A percentile compares a stretch with the other conserved stretches of the same genome.
Conservation (phyloP, 2,113 vertebrate species). For the Semnornis frantzii region DNA sequence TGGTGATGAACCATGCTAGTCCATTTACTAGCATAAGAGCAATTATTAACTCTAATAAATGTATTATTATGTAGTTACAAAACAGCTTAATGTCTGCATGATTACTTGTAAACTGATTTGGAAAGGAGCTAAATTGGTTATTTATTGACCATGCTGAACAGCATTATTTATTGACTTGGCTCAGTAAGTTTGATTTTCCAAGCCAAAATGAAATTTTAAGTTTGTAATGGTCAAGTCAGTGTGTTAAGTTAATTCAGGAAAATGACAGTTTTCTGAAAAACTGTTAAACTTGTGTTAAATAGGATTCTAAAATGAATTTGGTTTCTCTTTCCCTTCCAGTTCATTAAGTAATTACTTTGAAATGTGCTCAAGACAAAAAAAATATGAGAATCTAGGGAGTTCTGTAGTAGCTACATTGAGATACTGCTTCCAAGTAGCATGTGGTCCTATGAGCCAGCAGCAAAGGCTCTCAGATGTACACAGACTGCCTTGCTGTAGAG, state of each 20-base stretch:
- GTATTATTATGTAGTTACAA: constrained; percentile 31
- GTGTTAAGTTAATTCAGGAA: background rate
- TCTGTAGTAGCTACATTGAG: background rate
- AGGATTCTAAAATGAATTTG: background rate
- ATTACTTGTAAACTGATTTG: constrained; percentile 41
- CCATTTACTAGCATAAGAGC: constrained; percentile 8
- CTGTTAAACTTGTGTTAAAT: background rate
- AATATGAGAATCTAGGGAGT: background rate
- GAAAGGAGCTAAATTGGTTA: constrained; percentile 34
- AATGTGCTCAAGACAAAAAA: background rate
- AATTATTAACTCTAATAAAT: constrained; percentile 44
- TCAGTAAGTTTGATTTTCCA: background rate
- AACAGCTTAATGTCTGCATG: constrained; percentile 11
- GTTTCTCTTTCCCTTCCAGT: background rate
- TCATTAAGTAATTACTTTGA: constrained; percentile 7
- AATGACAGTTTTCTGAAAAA: background rate
- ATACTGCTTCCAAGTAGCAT: background rate
- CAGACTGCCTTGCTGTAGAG: background rate
- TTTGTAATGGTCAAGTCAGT: background rate
- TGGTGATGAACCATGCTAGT: background rate
- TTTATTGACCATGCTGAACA: constrained; percentile 24
- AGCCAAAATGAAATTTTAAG: background rate
- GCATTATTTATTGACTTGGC: constrained; percentile 38
- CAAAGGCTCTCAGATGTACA: background rate
- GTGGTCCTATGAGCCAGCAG: background rate